Percentiles rank a stretch among this genome's conserved stretches.
These are phyloP conservation scores for Thryonomys swinderianus DNA, from an alignment of 2,113 vertebrate genomes.

Conservation along the genomic window DNA sequence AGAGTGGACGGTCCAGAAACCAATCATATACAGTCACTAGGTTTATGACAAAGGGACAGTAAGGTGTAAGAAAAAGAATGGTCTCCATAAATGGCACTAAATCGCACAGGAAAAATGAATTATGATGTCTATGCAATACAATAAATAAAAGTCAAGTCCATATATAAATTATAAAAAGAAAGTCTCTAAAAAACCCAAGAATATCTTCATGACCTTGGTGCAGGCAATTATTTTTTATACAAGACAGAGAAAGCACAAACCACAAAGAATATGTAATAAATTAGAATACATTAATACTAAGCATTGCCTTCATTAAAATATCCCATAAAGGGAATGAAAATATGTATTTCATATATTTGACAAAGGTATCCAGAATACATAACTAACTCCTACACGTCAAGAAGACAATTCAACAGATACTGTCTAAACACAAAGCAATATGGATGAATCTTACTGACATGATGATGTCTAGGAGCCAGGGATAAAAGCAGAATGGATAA, in stretches of 20 bases:
- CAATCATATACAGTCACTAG: not conserved
- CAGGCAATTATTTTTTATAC: conserved; percentile 32
- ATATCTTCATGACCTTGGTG: not conserved
- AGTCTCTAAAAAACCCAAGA: not conserved
- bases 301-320: not conserved
- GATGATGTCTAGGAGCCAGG: not conserved
- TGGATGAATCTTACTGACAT: not conserved
- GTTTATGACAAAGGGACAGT: conserved; percentile 21
- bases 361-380: not conserved
- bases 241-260: conserved; percentile 22
- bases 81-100: not conserved
- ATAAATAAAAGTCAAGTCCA: conserved; percentile 8
- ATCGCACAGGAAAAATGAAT: conserved; percentile 16
- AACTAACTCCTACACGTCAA: not conserved
- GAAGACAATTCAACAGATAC: not conserved
- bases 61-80: not conserved
- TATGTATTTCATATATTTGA: not conserved
- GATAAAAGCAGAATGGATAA: not conserved
- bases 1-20: not conserved
- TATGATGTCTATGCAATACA: not conserved
- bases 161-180: not conserved
- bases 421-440: not conserved
- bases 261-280: conserved; percentile 5
- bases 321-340: not conserved
- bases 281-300: not conserved